Evolutionary conservation across 2,888 invertebrate genomes (phyloP).

Genomic region (Chymomyza caudatula): DNA sequence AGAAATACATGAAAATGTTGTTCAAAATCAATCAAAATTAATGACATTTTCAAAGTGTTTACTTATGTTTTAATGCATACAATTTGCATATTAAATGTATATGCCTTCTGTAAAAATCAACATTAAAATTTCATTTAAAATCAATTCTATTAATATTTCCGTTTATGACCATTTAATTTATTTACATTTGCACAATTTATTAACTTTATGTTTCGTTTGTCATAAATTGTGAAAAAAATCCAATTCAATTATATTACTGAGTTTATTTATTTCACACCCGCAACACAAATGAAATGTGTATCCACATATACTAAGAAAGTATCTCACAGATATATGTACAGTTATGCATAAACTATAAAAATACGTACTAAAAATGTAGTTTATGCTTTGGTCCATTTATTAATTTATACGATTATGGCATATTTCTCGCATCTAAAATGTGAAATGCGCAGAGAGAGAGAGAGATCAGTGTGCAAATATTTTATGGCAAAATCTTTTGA

Average conservation of each 20-base stretch:
- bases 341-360: not conserved
- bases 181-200: not conserved
- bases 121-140: not conserved
- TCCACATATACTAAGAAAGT: not conserved
- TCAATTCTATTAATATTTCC: not conserved
- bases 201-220: not conserved
- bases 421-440: not conserved
- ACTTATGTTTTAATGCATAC: too few relatives aligned
- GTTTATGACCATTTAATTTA: not conserved
- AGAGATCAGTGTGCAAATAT: not conserved
- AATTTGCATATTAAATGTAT: too few relatives aligned
- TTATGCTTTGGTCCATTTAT: slow-evolving; percentile 31
- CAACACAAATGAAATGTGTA: not conserved
- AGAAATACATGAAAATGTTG: not conserved
- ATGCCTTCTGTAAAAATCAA: too few relatives aligned
- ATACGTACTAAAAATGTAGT: not conserved
- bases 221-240: not conserved
- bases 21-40: not conserved
- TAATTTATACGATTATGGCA: slow-evolving; percentile 35
- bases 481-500: not conserved
- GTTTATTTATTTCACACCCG: slow-evolving; percentile 22
- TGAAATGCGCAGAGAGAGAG: not conserved
- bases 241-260: slow-evolving; percentile 39
- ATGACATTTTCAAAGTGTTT: too few relatives aligned
- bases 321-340: too few relatives aligned